Evolutionary conservation across 2,113 vertebrate genomes (phyloP).

Genomic region (Todiramphus chloris): DNA sequence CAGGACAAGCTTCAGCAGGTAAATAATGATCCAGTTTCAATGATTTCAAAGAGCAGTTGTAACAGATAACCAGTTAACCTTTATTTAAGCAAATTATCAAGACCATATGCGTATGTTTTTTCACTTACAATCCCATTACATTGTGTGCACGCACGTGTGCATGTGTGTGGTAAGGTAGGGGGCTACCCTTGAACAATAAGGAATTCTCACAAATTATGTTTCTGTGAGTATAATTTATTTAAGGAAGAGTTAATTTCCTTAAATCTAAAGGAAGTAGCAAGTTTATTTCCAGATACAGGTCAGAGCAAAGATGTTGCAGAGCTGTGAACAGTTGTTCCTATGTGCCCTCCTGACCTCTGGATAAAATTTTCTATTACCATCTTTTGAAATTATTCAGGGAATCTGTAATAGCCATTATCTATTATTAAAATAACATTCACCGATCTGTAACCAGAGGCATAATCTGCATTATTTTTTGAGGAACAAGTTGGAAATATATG

Average conservation of each 20-base stretch:
- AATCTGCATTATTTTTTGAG: constrained; percentile 17
- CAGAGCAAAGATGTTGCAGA: not conserved
- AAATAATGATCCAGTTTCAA: not conserved
- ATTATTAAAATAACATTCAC: constrained; percentile 63
- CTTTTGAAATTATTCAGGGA: constrained; percentile 38
- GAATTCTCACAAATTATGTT: not conserved
- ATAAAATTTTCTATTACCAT: constrained; percentile 34
- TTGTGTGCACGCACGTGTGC: not conserved
- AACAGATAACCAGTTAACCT: not conserved
- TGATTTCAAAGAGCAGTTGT: not conserved
- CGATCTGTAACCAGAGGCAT: not conserved
- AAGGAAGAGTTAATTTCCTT: not conserved
- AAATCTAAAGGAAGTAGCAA: not conserved
- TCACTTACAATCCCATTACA: not conserved
- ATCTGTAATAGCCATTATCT: constrained; percentile 55
- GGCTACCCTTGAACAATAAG: not conserved
- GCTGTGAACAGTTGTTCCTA: not conserved
- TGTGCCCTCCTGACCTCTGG: not conserved
- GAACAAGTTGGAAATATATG: constrained; percentile 55
- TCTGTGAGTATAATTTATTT: not conserved
- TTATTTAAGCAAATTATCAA: not conserved
- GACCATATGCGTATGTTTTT: not conserved
- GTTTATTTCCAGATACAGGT: not conserved
- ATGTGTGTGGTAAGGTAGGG: not conserved
- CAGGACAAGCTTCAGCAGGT: not conserved